Base-by-base conservation (phyloP, 2,888 invertebrate species). In the Chrysina gloriosa region DNA sequence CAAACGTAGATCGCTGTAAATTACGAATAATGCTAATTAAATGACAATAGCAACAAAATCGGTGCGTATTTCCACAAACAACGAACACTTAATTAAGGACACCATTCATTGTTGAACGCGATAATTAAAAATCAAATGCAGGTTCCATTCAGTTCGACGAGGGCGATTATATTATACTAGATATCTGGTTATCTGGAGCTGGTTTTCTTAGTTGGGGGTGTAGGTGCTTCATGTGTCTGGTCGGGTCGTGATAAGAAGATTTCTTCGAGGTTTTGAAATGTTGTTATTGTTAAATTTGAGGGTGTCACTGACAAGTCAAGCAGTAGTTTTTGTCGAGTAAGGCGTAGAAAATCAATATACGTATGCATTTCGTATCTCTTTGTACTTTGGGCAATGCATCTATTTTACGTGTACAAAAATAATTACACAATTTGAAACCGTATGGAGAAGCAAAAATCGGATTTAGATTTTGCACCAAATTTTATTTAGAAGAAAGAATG, bases 111-210 rank as follows among this genome's bases (percentile, higher is more conserved):
- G 66, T 66, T 56, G n/a, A 25, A 23, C 56, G 63, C 56, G 31
- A 61, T 66, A 70, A 70, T 70, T 70, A 70, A 68, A 70, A 63
- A 70, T 70, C 70, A 70, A 61, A 68, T 61, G 70, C 70, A 70
- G 70, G 54, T 70, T 58, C 66, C 56, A 47, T 42, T 56, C 58
- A 58, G n/a, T 66, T 42, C 27, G 27, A 39, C 58, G 58, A 27
- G 58, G 45, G n/a, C 36, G 58, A 27, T 61, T 61, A 45, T 61
- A 54, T 34, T 39, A 39, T 58, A 39, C 11, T 29, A 11, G 14
- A 16, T 42, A 42, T 61, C 42, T 61, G 25, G 58, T 61, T 27
- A 61, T 61, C 42, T 61, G 25, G 16, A 11, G 58, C 16, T 14
- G 58, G 42, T 61, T 61, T 61, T 69, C 67, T 70, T 71, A 64